Evolutionary conservation across 2,888 invertebrate genomes (phyloP).

Genomic region (Nomada hirtipes): DNA sequence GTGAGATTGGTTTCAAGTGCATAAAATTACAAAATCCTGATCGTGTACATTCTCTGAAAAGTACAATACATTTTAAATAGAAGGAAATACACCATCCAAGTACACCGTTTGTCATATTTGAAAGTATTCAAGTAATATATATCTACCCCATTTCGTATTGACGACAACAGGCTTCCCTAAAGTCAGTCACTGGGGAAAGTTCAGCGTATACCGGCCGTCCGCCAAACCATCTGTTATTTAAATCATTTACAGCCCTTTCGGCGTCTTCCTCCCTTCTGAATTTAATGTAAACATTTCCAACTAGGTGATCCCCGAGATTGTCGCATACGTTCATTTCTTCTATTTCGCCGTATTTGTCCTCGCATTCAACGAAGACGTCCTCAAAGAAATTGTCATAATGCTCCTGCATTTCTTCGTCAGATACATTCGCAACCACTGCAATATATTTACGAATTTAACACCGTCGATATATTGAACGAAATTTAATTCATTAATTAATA

Average conservation of each 20-base stretch:
- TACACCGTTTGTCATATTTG: not conserved
- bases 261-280: slow-evolving; percentile 99
- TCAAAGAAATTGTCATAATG: slow-evolving; percentile 99
- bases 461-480: not conserved
- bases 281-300: slow-evolving; percentile 99
- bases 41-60: slow-evolving; percentile 94
- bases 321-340: slow-evolving; percentile 99
- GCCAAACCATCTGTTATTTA: slow-evolving; percentile 99
- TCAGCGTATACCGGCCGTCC: slow-evolving; percentile 99
- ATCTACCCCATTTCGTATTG: slow-evolving; percentile 98
- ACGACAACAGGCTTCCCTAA: slow-evolving; percentile 99
- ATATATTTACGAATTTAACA: slow-evolving; percentile 58
- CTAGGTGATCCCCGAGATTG: slow-evolving; percentile 98
- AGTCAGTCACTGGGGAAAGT: slow-evolving; percentile 99
- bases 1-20: slow-evolving; percentile 99
- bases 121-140: slow-evolving; percentile 30
- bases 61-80: not conserved
- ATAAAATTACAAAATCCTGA: slow-evolving; percentile 99
- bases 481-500: not conserved
- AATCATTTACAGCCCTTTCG: slow-evolving; percentile 97
- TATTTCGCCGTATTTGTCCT: slow-evolving; percentile 99
- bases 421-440: slow-evolving; percentile 95
- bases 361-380: slow-evolving; percentile 99
- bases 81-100: not conserved
- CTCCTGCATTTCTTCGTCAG: slow-evolving; percentile 99